Evolutionary conservation across 2,888 invertebrate genomes (phyloP).

Genomic region (Lysandra coridon): DNA sequence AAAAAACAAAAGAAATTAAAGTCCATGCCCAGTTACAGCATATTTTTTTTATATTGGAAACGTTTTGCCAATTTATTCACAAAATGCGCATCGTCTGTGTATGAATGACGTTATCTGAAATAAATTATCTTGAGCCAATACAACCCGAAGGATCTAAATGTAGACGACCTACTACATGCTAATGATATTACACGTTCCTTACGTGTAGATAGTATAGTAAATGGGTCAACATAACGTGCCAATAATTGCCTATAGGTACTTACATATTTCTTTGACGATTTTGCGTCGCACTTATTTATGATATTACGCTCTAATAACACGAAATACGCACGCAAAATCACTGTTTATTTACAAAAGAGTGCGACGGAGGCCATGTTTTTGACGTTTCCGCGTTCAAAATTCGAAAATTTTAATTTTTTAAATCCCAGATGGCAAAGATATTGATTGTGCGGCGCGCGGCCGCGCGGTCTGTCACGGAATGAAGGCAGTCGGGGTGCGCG

Average conservation of each 20-base stretch:
- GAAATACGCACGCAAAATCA: conserved; percentile 36
- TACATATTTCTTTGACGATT: conserved; percentile 60
- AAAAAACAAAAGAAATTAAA: background rate
- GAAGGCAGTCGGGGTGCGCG: conserved; percentile 65
- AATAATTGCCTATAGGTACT: conserved; percentile 72
- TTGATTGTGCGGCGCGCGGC: conserved; percentile 73
- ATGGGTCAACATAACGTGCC: conserved; percentile 74
- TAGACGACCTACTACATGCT: background rate
- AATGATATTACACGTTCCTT: conserved; percentile 9
- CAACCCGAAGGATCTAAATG: background rate
- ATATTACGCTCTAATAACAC: conserved; percentile 22
- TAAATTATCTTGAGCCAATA: background rate
- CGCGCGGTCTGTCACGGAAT: conserved; percentile 66
- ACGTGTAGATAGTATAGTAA: conserved; percentile 42
- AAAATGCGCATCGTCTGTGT: background rate
- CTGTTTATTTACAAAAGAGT: conserved; percentile 36
- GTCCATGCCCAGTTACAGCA: background rate
- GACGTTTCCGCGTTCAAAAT: background rate
- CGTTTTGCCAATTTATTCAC: too few relatives aligned
- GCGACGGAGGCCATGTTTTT: conserved; percentile 39
- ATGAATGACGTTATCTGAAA: background rate
- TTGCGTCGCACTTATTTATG: conserved; percentile 60
- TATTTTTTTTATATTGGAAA: background rate
- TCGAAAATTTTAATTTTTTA: conserved; percentile 20
- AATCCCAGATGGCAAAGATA: conserved; percentile 48